phyloP scores from a whole-genome alignment of 2,888 invertebrate genomes.

The Agrypnus murinus region DNA sequence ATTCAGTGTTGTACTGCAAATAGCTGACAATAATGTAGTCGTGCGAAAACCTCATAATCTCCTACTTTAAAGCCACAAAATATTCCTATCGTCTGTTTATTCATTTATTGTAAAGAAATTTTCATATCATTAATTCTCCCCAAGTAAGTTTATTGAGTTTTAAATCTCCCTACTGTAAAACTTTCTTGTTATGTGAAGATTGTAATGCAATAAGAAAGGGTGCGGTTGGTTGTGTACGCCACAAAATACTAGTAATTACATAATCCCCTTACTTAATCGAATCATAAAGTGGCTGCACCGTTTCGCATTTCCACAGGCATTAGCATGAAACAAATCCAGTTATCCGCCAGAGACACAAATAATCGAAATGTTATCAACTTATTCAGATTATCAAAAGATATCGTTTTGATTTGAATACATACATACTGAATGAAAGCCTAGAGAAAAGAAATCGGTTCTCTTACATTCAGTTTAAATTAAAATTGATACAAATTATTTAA shows the following conservation, averaged over 20 bases:
- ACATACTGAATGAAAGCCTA: slow-evolving; percentile 50
- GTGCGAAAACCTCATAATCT: too few species aligned
- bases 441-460: slow-evolving; percentile 27
- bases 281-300: slow-evolving; percentile 49
- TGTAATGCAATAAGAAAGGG: slow-evolving; percentile 30
- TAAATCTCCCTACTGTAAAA: too few species aligned
- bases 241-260: slow-evolving; percentile 39
- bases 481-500: too few species aligned
- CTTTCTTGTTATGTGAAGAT: not conserved
- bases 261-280: slow-evolving; percentile 49
- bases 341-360: slow-evolving; percentile 52
- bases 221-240: slow-evolving; percentile 21
- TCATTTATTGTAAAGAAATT: too few species aligned
- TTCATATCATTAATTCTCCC: too few species aligned
- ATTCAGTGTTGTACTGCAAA: too few species aligned
- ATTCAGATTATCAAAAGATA: slow-evolving; percentile 56
- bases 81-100: too few species aligned
- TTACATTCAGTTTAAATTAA: slow-evolving; percentile 39
- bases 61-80: too few species aligned
- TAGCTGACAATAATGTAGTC: too few species aligned
- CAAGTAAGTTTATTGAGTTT: too few species aligned
- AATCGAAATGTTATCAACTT: slow-evolving; percentile 58
- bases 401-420: slow-evolving; percentile 58
- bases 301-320: slow-evolving; percentile 49
- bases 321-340: slow-evolving; percentile 54